phyloP scores from a whole-genome alignment of 2,113 vertebrate genomes.

The Poeciliopsis prolifica region DNA sequence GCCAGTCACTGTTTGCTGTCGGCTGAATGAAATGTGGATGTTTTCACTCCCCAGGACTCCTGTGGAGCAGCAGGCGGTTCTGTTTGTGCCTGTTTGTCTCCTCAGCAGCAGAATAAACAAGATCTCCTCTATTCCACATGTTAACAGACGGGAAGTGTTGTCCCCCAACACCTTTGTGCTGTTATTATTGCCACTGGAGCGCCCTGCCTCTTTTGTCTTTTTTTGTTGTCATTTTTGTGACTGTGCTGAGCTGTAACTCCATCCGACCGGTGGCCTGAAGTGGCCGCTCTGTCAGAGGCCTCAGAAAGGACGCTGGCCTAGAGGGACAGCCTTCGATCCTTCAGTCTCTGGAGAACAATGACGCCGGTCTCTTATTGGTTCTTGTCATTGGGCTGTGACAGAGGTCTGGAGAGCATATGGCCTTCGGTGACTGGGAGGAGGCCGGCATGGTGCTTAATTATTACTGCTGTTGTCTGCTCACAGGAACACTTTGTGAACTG shows the following conservation, averaged over 20 bases:
- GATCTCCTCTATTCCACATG: slow-evolving; percentile 22
- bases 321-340: slow-evolving; percentile 46
- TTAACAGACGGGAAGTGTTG: slow-evolving; percentile 45
- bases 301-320: slow-evolving; percentile 45
- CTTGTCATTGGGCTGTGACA: slow-evolving; percentile 55
- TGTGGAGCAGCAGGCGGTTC: not conserved
- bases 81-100: slow-evolving; percentile 19
- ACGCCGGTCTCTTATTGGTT: slow-evolving; percentile 54
- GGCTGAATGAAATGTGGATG: not conserved
- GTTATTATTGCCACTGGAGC: slow-evolving; percentile 18
- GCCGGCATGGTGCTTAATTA: slow-evolving; percentile 31
- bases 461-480: slow-evolving; percentile 38
- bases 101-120: slow-evolving; percentile 47
- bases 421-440: slow-evolving; percentile 51
- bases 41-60: not conserved
- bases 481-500: slow-evolving; percentile 5
- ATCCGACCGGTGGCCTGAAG: slow-evolving; percentile 30
- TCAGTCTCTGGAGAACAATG: slow-evolving; percentile 65
- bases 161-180: slow-evolving; percentile 42
- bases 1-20: not conserved
- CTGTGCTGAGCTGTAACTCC: slow-evolving; percentile 30
- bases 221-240: slow-evolving; percentile 1
- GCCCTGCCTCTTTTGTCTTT: slow-evolving; percentile 17
- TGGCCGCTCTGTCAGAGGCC: slow-evolving; percentile 32
- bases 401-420: slow-evolving; percentile 75